These are phyloP conservation scores for Himalopsyche anomala DNA, from an alignment of 2,888 invertebrate genomes.

Conservation along the genomic window DNA sequence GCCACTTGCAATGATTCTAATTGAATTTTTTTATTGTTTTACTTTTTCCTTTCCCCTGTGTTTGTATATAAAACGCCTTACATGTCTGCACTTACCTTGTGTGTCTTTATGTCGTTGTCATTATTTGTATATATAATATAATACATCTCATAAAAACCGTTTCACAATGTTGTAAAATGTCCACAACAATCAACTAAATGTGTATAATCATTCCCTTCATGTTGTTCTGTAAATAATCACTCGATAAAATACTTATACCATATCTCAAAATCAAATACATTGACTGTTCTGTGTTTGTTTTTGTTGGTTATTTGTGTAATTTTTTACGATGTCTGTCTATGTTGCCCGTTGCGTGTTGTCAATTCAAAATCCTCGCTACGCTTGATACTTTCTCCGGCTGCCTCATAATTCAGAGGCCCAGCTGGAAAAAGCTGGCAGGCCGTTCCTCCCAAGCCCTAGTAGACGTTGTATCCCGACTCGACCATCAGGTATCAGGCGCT, in stretches of 20 bases:
- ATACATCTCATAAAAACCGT: too few relatives aligned
- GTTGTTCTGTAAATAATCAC: not conserved
- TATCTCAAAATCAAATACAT: slow-evolving; percentile 19
- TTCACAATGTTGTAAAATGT: too few relatives aligned
- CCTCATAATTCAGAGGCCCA: slow-evolving; percentile 72
- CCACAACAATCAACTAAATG: not conserved
- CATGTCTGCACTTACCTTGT: slow-evolving; percentile 54
- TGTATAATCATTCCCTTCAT: not conserved
- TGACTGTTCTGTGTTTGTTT: slow-evolving; percentile 53
- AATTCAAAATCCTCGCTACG: slow-evolving; percentile 59
- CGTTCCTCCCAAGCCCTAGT: slow-evolving; percentile 80
- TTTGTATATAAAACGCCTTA: slow-evolving; percentile 51
- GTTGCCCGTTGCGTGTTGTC: slow-evolving; percentile 60
- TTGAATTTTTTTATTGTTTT: slow-evolving; percentile 24
- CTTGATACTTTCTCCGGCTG: slow-evolving; percentile 67
- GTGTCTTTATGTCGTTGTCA: not conserved
- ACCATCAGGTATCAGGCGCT: slow-evolving; percentile 75
- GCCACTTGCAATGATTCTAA: not conserved
- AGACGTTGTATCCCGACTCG: slow-evolving; percentile 82
- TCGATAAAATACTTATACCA: not conserved
- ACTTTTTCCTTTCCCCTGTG: slow-evolving; percentile 55
- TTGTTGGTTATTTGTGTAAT: slow-evolving; percentile 54
- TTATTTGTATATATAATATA: too few relatives aligned
- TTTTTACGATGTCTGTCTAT: slow-evolving; percentile 48
- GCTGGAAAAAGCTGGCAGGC: slow-evolving; percentile 82